Percentiles rank a stretch among this genome's conserved stretches.
Evolutionary conservation across 2,113 vertebrate species (phyloP).

Genomic region (Paratilapia polleni): DNA sequence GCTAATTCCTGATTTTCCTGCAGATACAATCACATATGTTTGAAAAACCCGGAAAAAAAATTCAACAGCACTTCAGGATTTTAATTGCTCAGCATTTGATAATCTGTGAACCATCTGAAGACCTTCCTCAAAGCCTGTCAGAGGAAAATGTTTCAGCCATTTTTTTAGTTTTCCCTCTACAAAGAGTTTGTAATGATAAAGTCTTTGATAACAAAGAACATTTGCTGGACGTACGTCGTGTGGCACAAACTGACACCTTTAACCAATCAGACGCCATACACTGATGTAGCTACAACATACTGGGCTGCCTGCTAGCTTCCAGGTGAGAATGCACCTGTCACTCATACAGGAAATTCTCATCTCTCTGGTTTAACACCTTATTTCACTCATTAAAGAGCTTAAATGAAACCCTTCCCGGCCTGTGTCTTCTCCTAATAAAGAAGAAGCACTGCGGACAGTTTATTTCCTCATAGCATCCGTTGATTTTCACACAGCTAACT

Average conservation of each 20-base stretch:
- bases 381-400: background rate
- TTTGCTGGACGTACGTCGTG: no score
- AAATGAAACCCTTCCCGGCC: background rate
- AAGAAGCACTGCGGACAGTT: background rate
- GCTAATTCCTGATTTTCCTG: background rate
- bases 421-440: background rate
- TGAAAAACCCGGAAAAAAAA: background rate
- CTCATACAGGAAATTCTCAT: background rate
- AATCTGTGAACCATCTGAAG: background rate
- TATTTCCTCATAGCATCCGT: background rate
- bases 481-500: background rate
- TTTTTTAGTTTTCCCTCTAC: background rate
- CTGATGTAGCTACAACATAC: background rate
- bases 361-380: background rate
- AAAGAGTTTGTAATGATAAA: background rate
- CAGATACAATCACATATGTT: background rate
- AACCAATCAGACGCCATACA: background rate
- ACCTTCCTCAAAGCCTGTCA: no score
- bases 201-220: rapidly evolving
- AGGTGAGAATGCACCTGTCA: background rate
- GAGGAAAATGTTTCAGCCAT: no score
- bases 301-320: background rate
- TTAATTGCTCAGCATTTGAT: background rate
- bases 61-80: rapidly evolving
- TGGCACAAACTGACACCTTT: no score